Evolutionary conservation across 2,888 invertebrate genomes (phyloP), one percentile per base, ranked within the genome.

Genomic region (Sympetrum striolatum): DNA sequence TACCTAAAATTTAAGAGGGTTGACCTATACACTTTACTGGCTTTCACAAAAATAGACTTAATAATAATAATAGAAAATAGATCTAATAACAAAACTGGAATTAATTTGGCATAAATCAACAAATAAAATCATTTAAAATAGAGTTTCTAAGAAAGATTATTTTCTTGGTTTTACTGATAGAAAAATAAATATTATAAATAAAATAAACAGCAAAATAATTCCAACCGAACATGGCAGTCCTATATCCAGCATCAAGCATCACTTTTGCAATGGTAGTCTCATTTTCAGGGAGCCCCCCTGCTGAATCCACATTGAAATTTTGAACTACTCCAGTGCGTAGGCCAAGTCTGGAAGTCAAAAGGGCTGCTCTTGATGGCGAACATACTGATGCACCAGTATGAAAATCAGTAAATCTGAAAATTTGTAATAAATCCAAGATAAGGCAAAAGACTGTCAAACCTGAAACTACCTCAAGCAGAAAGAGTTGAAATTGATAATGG

Each of bases 271-370:
- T 90, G 25, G 92, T 92, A 31, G 92, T 92, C 91, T 92, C 92
- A 81, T 91, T 92, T 18, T 35, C 25, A 4, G 92, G 92, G 12
- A 92, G 91, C 12, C 92, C 92, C 10, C 92, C 92, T 12, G 91
- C 60, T n/a, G 92, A 91, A 37, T 91, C 91, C 14, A 92, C 90
- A 35, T 82, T 91, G 82, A 92, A 92, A 79, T 91, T 92, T 14
- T 92, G 91, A 35, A 92, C 92, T 18, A 92, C 91, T 18, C 92
- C 92, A 35, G 92, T 92, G 1, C 92, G 91, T 0, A 92, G 91
- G 37, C 92, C 92, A 39, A 92, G 91, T 35, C 92, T 91, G 1
- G 92, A 92, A 18, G 93, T 93, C 25, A 93, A 91, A 14, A 93
- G 91, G 5, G 92, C 92, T 0, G 92, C 92, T 80, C 93, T 92